These are phyloP conservation scores for Lophotis ruficrista DNA, from an alignment of 2,113 vertebrate genomes.

Conservation along the genomic window DNA sequence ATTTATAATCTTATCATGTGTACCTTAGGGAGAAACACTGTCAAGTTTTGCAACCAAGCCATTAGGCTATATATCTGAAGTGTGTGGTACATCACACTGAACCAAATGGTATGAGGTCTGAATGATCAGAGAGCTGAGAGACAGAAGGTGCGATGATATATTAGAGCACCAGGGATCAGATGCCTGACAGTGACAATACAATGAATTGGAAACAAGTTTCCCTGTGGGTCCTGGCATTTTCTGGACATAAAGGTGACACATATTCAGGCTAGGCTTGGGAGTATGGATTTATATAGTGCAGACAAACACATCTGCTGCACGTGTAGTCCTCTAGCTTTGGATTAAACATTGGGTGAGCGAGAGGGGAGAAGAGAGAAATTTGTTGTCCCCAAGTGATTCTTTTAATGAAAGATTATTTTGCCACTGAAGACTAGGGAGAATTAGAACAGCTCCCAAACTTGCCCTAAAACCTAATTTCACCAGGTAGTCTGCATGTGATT, in stretches of 20 bases:
- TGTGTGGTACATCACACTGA: not conserved
- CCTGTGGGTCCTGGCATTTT: conserved; percentile 48
- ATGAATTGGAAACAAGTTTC: not conserved
- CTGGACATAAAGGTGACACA: conserved; percentile 47
- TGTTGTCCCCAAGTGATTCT: not conserved
- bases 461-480: not conserved
- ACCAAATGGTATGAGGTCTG: not conserved
- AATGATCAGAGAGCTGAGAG: not conserved
- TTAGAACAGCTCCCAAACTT: not conserved
- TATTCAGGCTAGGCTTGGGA: not conserved
- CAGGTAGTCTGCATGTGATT: not conserved
- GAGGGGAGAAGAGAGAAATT: not conserved
- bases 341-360: not conserved
- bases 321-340: not conserved
- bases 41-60: not conserved
- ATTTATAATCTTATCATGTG: not conserved
- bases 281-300: conserved; percentile 60
- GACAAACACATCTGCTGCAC: conserved; percentile 63
- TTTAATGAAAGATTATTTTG: not conserved
- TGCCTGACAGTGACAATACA: not conserved
- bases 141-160: conserved; percentile 41
- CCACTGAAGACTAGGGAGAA: not conserved
- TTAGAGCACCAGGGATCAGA: not conserved
- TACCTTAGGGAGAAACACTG: not conserved
- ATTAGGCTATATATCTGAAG: not conserved